These are phyloP conservation scores for Phainopepla nitens DNA, from an alignment of 2,113 vertebrate genomes.

Conservation along the genomic window DNA sequence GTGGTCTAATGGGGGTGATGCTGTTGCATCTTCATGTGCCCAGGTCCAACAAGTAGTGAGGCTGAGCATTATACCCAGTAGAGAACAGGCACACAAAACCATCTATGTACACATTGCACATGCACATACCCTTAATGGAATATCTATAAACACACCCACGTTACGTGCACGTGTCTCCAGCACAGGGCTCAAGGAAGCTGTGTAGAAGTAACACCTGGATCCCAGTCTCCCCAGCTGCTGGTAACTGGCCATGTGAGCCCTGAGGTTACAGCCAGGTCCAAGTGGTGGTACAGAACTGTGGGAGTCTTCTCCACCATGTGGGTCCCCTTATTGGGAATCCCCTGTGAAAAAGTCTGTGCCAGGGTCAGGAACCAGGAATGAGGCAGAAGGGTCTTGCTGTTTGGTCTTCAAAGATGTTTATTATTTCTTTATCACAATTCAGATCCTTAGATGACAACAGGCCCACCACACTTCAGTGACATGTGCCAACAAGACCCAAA, in stretches of 20 bases:
- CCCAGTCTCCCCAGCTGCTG: background rate
- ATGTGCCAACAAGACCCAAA: too few relatives aligned
- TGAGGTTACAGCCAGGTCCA: background rate
- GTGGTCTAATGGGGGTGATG: background rate
- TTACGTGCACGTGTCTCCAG: background rate
- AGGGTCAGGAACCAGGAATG: too few relatives aligned
- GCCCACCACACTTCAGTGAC: too few relatives aligned
- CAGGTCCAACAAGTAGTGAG: accelerated
- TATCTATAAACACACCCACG: background rate
- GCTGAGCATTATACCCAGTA: background rate
- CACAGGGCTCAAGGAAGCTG: background rate
- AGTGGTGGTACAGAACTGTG: background rate
- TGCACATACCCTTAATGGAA: too few relatives aligned
- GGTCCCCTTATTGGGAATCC: too few relatives aligned
- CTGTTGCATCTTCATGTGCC: background rate
- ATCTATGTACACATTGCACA: too few relatives aligned
- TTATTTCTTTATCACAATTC: too few relatives aligned
- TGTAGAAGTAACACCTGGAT: background rate
- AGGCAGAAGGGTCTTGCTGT: too few relatives aligned
- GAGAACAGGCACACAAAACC: background rate
- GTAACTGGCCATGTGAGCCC: background rate
- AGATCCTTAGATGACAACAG: too few relatives aligned
- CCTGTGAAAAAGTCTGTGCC: too few relatives aligned
- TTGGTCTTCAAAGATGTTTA: too few relatives aligned
- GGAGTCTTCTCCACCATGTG: too few relatives aligned